Evolutionary conservation across 2,797 vertebrate species (phyloP).

Genomic region (Channa striata): DNA sequence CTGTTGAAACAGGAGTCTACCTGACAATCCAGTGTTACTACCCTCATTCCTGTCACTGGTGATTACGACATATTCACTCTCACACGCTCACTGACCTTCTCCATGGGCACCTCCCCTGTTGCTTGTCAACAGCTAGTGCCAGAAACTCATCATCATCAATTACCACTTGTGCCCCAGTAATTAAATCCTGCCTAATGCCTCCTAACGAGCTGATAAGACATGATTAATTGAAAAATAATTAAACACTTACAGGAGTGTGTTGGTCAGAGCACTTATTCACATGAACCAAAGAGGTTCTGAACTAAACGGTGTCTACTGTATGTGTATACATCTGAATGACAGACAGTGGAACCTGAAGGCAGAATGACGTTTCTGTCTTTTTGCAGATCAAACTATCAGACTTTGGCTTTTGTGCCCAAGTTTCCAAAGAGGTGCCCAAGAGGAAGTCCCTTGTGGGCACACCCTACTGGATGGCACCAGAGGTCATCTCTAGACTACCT

Average conservation of each 20-base stretch:
- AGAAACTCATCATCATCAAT: constrained; percentile 78
- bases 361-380: constrained; percentile 18
- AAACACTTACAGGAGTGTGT: constrained; percentile 66
- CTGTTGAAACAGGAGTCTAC: neutral
- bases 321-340: neutral
- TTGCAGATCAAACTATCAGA: constrained; percentile 96
- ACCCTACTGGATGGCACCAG: constrained; percentile 98
- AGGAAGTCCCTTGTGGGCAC: constrained; percentile 96
- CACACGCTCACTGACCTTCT: constrained; percentile 59
- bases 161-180: constrained; percentile 73
- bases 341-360: constrained; percentile 11
- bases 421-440: constrained; percentile 98
- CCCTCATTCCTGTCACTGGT: constrained; percentile 28
- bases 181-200: constrained; percentile 78
- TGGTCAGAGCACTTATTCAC: constrained; percentile 60
- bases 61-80: constrained; percentile 17
- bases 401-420: constrained; percentile 98
- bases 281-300: constrained; percentile 32
- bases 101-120: constrained; percentile 23
- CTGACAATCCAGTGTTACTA: neutral
- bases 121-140: constrained; percentile 65
- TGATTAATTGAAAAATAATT: constrained; percentile 77
- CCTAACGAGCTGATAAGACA: constrained; percentile 77
- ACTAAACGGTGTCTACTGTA: constrained; percentile 13
- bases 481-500: constrained; percentile 97